These are phyloP conservation scores for Gallirallus australis DNA, from an alignment of 2,797 vertebrate genomes.

Conservation along the genomic window DNA sequence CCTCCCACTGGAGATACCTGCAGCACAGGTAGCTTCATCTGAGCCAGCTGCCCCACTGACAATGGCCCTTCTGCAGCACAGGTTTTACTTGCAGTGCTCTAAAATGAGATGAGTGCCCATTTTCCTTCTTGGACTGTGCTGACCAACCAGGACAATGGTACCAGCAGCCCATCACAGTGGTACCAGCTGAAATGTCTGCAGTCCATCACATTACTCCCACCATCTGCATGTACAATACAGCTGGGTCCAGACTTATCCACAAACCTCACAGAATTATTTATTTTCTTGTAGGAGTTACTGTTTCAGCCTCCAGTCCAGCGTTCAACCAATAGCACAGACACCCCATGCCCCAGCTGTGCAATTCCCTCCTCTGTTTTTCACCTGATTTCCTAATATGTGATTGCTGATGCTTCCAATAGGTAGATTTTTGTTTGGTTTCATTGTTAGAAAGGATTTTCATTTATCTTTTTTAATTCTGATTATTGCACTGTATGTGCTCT, in stretches of 20 bases:
- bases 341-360: background rate
- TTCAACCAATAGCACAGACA: background rate
- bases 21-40: background rate
- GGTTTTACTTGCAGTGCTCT: background rate
- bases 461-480: background rate
- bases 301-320: background rate
- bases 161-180: too few species aligned
- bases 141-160: background rate
- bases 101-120: background rate
- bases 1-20: background rate
- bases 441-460: background rate
- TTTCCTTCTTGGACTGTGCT: background rate
- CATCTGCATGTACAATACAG: background rate
- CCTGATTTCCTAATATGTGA: background rate
- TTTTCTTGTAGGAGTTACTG: background rate
- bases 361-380: background rate
- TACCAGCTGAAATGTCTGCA: background rate
- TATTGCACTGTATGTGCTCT: background rate
- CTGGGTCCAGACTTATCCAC: background rate
- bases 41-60: background rate
- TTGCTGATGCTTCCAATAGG: background rate
- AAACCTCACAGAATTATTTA: background rate
- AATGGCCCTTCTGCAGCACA: rapidly evolving
- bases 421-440: background rate
- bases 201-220: background rate